Conservation (phyloP, 2,797 vertebrate species). For the Sebastes hubbsi region DNA sequence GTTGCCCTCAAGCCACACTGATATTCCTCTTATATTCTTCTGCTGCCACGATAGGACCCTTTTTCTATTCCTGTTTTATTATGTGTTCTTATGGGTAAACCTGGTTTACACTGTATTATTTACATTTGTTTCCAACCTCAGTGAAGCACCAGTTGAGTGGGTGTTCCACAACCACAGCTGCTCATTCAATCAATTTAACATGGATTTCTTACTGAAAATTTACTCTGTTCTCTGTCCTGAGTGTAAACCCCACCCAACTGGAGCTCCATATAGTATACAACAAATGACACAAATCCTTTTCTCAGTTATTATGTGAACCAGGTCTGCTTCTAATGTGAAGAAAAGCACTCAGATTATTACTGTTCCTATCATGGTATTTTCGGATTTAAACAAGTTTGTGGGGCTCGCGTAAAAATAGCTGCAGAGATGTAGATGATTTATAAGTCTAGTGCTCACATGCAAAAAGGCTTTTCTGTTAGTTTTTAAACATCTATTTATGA, state of each 20-base stretch:
- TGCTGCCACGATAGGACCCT: constrained; percentile 59
- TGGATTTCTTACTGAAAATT: not conserved
- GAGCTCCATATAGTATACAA: not conserved
- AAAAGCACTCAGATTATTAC: constrained; percentile 20
- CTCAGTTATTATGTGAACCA: constrained; percentile 35
- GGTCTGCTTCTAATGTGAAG: constrained; percentile 25
- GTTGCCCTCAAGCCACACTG: constrained; percentile 35
- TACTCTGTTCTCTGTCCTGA: not conserved
- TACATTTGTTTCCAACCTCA: constrained; percentile 33
- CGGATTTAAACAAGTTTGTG: constrained; percentile 7
- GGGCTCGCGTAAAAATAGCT: not conserved
- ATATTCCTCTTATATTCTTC: constrained; percentile 17
- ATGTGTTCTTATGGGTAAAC: constrained; percentile 58
- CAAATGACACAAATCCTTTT: not conserved
- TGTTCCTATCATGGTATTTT: constrained; percentile 16
- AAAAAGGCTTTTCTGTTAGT: constrained; percentile 32
- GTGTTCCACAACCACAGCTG: not conserved
- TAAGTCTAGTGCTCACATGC: constrained; percentile 33
- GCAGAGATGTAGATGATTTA: constrained; percentile 30
- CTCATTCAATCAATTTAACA: not conserved
- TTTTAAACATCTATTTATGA: constrained; percentile 59
- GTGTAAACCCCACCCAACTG: not conserved
- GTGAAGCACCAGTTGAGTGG: not conserved
- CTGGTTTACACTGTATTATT: constrained; percentile 51
- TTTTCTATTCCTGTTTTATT: constrained; percentile 78